Conservation (phyloP, 2,113 vertebrate species). For the Catagonus wagneri region DNA sequence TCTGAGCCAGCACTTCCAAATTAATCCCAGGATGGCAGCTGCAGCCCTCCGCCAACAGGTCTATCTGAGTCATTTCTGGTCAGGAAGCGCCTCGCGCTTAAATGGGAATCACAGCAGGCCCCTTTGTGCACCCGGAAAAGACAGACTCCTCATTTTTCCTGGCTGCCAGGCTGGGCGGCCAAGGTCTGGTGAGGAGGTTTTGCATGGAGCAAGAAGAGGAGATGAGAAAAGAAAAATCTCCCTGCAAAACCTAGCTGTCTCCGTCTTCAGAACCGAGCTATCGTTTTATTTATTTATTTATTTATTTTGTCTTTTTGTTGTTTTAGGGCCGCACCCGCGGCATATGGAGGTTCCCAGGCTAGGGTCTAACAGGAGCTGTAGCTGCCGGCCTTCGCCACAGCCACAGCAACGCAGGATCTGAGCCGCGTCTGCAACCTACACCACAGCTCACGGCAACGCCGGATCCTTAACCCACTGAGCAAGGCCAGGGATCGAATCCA, state of each 20-base stretch:
- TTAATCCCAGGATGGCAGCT: conserved; percentile 63
- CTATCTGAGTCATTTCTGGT: conserved; percentile 76
- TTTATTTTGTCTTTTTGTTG: too few relatives aligned
- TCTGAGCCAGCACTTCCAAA: conserved; percentile 81
- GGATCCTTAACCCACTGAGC: too few relatives aligned
- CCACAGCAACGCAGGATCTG: too few relatives aligned
- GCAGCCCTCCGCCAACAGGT: conserved; percentile 50
- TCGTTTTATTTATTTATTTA: not conserved
- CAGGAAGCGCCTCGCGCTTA: conserved; percentile 65
- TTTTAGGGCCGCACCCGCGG: too few relatives aligned
- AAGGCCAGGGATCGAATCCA: too few relatives aligned
- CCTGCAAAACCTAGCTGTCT: not conserved
- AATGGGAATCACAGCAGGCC: conserved; percentile 42
- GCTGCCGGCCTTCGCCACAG: too few relatives aligned
- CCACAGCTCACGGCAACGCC: too few relatives aligned
- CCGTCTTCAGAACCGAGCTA: not conserved
- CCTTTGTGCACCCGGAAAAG: not conserved
- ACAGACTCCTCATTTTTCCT: not conserved
- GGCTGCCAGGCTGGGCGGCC: not conserved
- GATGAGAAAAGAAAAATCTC: not conserved
- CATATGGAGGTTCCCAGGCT: too few relatives aligned
- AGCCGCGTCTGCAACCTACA: too few relatives aligned
- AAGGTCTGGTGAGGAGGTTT: not conserved
- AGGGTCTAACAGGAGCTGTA: too few relatives aligned
- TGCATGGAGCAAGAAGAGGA: fast-evolving